Conservation (phyloP, 2,888 invertebrate genomes). For the Myopa testacea region DNA sequence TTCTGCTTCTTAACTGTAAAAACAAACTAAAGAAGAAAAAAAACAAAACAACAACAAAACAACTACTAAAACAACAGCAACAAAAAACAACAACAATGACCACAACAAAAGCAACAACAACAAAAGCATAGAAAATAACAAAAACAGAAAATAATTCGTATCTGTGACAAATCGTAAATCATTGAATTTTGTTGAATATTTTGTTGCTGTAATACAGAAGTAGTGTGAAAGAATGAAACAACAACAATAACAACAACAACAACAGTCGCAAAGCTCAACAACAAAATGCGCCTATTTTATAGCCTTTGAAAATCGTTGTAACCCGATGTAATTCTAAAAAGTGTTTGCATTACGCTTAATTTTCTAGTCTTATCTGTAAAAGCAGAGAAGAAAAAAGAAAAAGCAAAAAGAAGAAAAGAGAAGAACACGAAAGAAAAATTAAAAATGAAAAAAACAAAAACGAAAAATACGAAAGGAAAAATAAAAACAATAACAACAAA, state of each 20-base stretch:
- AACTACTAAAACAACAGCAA: too few species aligned
- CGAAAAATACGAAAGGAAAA: background rate
- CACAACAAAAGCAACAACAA: constrained; percentile 1
- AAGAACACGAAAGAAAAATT: background rate
- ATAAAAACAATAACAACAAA: constrained; percentile 3
- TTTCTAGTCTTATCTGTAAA: constrained; percentile 10
- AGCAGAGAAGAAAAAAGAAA: background rate
- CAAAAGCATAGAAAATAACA: background rate
- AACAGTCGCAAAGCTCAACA: background rate
- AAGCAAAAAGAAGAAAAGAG: background rate
- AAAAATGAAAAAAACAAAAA: background rate
- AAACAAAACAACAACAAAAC: too few species aligned
- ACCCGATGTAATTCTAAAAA: background rate
- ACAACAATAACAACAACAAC: background rate
- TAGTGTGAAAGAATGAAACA: background rate
- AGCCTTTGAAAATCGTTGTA: constrained; percentile 18
- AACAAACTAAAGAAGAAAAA: too few species aligned
- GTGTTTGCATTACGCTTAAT: background rate
- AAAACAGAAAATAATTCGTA: background rate
- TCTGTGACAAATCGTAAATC: constrained; percentile 27
- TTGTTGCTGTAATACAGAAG: background rate
- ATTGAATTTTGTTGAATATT: background rate
- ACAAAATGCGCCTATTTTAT: background rate
- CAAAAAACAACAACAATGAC: too few species aligned
- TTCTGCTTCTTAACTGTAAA: background rate